phyloP scores from a whole-genome alignment of 2,113 vertebrate genomes.

The Leptobrachium ailaonicum region DNA sequence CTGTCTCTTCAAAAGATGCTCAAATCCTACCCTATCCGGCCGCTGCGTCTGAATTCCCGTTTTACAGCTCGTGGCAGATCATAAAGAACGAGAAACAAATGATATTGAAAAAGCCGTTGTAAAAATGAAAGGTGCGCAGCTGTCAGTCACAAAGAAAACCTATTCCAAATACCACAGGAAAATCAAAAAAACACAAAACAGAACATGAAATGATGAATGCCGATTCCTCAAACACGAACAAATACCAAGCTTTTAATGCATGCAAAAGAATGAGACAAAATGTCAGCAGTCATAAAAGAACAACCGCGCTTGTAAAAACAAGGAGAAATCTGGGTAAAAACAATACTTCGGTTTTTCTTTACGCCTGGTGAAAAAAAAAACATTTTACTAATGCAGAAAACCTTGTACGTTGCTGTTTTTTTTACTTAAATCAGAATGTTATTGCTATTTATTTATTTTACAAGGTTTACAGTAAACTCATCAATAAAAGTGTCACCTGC shows the following conservation, averaged over 20 bases:
- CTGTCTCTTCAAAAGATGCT: no score
- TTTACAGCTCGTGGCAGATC: not conserved
- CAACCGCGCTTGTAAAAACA: not conserved
- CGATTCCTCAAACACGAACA: not conserved
- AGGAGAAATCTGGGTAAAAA: not conserved
- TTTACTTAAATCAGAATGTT: no score
- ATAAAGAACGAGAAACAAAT: not conserved
- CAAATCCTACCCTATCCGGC: not conserved
- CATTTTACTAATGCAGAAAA: not conserved
- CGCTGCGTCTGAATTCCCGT: not conserved
- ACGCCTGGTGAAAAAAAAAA: not conserved
- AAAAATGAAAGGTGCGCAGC: constrained; percentile 2
- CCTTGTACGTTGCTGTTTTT: no score
- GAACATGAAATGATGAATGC: not conserved
- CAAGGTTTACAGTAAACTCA: no score
- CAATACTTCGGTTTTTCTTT: not conserved
- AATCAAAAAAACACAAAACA: not conserved
- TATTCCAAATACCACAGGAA: not conserved
- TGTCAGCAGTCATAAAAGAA: not conserved
- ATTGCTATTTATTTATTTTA: no score
- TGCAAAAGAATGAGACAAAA: constrained; percentile 4
- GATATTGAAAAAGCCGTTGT: constrained; percentile 3
- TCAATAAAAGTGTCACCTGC: no score
- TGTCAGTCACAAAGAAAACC: not conserved
- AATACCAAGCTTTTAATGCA: not conserved